Conservation (phyloP, 2,797 vertebrate genomes). For the Enteromius mattozi region DNA sequence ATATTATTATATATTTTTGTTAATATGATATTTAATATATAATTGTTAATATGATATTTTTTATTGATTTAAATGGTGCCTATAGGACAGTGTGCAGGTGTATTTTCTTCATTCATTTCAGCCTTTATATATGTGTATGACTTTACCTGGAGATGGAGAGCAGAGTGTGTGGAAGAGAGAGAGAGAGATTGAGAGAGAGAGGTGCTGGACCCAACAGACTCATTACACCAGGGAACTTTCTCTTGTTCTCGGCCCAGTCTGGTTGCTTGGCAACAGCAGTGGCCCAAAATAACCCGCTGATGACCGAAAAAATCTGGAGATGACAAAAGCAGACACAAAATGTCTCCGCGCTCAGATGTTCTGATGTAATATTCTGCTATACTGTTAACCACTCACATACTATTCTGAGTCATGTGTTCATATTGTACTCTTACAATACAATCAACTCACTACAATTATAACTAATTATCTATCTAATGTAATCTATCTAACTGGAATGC, state of each 20-base stretch:
- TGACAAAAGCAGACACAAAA: constrained; percentile 53
- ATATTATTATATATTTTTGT: no score
- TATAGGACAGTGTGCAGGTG: neutral
- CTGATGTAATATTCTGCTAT: constrained; percentile 33
- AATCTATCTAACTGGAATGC: no score
- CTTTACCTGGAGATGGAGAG: neutral
- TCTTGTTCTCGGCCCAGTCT: constrained; percentile 75
- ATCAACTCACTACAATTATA: neutral
- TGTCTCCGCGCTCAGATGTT: constrained; percentile 33
- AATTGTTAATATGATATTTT: neutral
- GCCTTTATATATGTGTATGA: neutral
- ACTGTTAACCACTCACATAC: neutral
- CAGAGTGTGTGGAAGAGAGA: constrained; percentile 26
- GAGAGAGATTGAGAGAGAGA: constrained; percentile 22
- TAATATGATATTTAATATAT: no score
- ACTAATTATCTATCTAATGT: neutral
- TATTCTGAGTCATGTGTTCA: neutral
- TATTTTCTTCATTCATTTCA: constrained; percentile 21
- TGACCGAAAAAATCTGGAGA: constrained; percentile 82
- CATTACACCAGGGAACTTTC: constrained; percentile 77
- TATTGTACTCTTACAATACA: neutral
- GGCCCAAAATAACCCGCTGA: constrained; percentile 80
- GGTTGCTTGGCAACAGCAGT: constrained; percentile 83
- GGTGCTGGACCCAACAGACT: constrained; percentile 61
- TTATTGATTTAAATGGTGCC: neutral